A percentile compares a stretch with the other conserved stretches of the same genome.
These are phyloP conservation scores for Drosophila setosimentum DNA, from an alignment of 2,888 invertebrate species.

Conservation along the genomic window DNA sequence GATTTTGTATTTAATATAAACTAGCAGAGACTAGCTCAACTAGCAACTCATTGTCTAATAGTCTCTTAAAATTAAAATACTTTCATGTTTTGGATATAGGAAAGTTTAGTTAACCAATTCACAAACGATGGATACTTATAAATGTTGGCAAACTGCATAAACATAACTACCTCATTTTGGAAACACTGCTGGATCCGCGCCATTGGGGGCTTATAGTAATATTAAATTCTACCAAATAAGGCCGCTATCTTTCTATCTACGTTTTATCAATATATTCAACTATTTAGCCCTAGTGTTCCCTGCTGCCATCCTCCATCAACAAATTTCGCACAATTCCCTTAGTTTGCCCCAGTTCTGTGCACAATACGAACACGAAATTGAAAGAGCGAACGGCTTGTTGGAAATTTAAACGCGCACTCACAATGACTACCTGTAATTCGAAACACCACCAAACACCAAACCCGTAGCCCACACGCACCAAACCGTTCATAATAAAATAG, in stretches of 20 bases:
- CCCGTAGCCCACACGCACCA: conserved; percentile 59
- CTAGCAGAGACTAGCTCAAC: background rate
- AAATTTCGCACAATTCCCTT: conserved; percentile 8
- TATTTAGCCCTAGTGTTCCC: background rate
- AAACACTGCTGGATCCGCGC: background rate
- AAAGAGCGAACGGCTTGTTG: conserved; percentile 53
- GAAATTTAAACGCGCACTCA: conserved; percentile 55
- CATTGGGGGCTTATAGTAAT: background rate
- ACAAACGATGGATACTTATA: background rate
- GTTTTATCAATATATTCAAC: conserved; percentile 8
- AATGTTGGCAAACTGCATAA: conserved; percentile 2
- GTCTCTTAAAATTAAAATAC: background rate
- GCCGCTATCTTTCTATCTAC: background rate
- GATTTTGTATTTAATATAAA: conserved; percentile 35
- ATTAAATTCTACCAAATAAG: conserved; percentile 6
- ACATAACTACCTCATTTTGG: background rate
- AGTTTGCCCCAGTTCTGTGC: conserved; percentile 44
- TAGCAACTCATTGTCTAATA: background rate
- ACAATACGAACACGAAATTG: conserved; percentile 55
- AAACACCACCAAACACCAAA: conserved; percentile 16
- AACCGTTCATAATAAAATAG: conserved; percentile 78
- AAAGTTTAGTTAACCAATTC: background rate
- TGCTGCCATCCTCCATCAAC: background rate
- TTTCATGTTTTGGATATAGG: background rate
- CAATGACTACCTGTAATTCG: conserved; percentile 63